Evolutionary conservation across 2,113 vertebrate genomes (phyloP).

Genomic region (Oryzias javanicus): DNA sequence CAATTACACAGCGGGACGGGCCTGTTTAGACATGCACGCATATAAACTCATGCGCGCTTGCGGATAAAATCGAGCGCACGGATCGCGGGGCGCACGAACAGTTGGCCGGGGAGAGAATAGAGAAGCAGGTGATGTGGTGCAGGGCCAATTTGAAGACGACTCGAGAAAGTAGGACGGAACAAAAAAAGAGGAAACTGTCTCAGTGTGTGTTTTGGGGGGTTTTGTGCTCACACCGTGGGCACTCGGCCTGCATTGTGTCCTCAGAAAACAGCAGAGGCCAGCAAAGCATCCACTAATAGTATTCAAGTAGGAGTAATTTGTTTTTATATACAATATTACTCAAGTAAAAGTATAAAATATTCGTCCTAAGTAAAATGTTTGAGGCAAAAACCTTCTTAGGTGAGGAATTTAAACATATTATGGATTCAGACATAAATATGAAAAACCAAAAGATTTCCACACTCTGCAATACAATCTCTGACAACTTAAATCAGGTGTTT

Average conservation of each 20-base stretch:
- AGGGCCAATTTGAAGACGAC: constrained; percentile 43
- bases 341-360: too few relatives aligned
- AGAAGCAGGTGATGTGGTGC: constrained; percentile 56
- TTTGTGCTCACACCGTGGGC: constrained; percentile 52
- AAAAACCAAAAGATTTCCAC: too few relatives aligned
- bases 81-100: constrained; percentile 32
- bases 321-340: too few relatives aligned
- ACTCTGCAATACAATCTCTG: too few relatives aligned
- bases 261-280: constrained; percentile 15
- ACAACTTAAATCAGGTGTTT: too few relatives aligned
- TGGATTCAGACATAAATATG: too few relatives aligned
- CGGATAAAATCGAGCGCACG: constrained; percentile 17
- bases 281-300: too few relatives aligned
- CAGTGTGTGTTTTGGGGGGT: constrained; percentile 58
- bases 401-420: too few relatives aligned
- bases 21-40: constrained; percentile 25
- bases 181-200: constrained; percentile 37
- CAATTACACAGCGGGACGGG: constrained; percentile 64
- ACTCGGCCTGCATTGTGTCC: constrained; percentile 47
- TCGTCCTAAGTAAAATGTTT: too few relatives aligned
- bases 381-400: too few relatives aligned
- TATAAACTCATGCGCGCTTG: constrained; percentile 7
- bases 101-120: constrained; percentile 25
- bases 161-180: constrained; percentile 26
- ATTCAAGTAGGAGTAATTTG: too few relatives aligned